These are phyloP conservation scores for Carposina sasakii DNA, from an alignment of 1,140 invertebrate species.

Conservation along the genomic window DNA sequence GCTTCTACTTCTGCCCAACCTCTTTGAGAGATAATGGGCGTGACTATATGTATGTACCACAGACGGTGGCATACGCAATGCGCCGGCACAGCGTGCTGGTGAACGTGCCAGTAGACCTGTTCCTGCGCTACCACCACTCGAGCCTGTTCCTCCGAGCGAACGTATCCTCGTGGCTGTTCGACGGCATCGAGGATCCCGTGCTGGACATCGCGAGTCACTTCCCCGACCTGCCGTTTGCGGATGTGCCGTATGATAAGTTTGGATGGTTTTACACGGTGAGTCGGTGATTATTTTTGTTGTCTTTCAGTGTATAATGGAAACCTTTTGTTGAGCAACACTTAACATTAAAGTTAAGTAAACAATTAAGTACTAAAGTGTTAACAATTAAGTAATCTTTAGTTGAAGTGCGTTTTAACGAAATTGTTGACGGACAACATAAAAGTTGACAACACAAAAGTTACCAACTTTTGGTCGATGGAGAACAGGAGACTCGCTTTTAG, in stretches of 20 bases:
- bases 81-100: conserved; percentile 60
- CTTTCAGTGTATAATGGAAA: no score
- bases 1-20: background rate
- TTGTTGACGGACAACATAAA: no score
- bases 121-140: conserved; percentile 71
- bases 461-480: no score
- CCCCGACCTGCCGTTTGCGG: conserved; percentile 69
- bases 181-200: conserved; percentile 82
- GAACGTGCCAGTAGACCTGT: conserved; percentile 69
- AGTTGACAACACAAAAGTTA: no score
- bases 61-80: conserved; percentile 78
- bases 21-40: no score
- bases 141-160: conserved; percentile 76
- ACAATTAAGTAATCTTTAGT: no score
- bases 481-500: no score
- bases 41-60: no score
- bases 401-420: no score
- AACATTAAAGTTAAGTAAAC: no score
- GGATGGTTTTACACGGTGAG: conserved; percentile 82
- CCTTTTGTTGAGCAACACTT: no score
- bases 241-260: conserved; percentile 81
- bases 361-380: no score
- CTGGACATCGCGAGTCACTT: conserved; percentile 74
- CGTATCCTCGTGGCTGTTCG: conserved; percentile 76
- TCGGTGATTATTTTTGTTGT: conserved; percentile 8